Base-by-base conservation (phyloP, 2,113 vertebrate genomes). In the Coracopsis vasa region DNA sequence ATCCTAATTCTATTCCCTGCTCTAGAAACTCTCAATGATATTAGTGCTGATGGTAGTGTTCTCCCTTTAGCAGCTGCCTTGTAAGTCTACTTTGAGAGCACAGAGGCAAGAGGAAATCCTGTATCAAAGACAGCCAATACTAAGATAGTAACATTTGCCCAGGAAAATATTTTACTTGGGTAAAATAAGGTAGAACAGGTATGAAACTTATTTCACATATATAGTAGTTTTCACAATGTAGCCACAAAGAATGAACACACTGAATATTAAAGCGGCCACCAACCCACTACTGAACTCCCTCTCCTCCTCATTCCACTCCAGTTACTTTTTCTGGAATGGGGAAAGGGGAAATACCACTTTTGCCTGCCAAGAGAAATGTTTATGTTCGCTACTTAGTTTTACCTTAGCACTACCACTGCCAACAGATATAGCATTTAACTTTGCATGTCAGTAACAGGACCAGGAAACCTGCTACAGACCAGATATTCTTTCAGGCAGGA, bases 61-160 rank as follows among this genome's bases (percentile, higher is more conserved):
- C 48, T 95, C 80, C 45, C 71, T 78, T 86, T 44, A 69, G 86
- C 80, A 95, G 70, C 50, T 97, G 86, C 60, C 53, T 94, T 74
- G 67, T 50, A 89, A 65, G 51, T 51, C 60, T 91, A 48, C n/a
- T 86, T 67, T 85, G 77, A 87, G 62, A 82, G 31, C 94, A 75
- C 1, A 71, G 39, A 77, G 16, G 18, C 10, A 61, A 11, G 7
- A 18, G 24, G 5, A 87, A 91, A 45, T 70, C 45, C 6, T 70
- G 11, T 23, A 70, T n/a, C 54, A 83, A 84, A 28, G 44, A 24
- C 21, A 86, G 19, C 1, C 54, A 86, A 17, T 7, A 8, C 17
- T 58, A 81, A 58, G 83, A 25, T 4, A 67, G n/a, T 8, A 62
- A 11, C 15, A 66, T 62, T 75, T 85, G 8, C 28, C 31, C 82